phyloP scores from a whole-genome alignment of 2,888 invertebrate species.

The Polymixis lichenea region DNA sequence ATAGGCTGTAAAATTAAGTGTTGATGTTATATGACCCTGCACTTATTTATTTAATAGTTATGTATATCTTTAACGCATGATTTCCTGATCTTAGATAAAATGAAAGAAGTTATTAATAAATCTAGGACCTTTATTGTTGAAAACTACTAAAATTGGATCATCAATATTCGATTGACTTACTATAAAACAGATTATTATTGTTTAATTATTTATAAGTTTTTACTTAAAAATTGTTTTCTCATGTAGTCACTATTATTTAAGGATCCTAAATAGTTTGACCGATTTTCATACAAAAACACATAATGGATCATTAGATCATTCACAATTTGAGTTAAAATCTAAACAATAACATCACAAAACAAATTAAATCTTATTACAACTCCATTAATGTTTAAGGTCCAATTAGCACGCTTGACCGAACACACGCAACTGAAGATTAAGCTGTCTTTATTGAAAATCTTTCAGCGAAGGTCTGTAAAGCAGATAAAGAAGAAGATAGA shows the following conservation, averaged over 20 bases:
- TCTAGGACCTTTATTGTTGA: neutral
- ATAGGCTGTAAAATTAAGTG: slow-evolving; percentile 21
- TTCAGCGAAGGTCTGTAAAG: slow-evolving; percentile 41
- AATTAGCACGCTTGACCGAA: slow-evolving; percentile 3
- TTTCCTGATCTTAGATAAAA: slow-evolving; percentile 13
- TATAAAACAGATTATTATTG: neutral
- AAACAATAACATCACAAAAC: slow-evolving; percentile 1
- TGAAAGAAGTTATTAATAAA: slow-evolving; percentile 8
- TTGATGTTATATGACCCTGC: slow-evolving; percentile 23
- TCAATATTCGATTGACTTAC: slow-evolving; percentile 10
- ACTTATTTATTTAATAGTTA: slow-evolving; percentile 31
- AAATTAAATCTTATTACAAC: slow-evolving; percentile 2
- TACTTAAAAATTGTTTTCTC: neutral
- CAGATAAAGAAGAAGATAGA: slow-evolving; percentile 62
- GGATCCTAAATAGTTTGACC: neutral
- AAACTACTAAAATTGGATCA: slow-evolving; percentile 10
- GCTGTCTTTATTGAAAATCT: slow-evolving; percentile 28
- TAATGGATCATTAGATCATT: neutral
- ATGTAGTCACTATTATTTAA: neutral
- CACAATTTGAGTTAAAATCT: neutral
- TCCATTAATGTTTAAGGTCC: slow-evolving; percentile 8
- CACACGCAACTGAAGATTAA: slow-evolving; percentile 3
- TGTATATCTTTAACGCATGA: slow-evolving; percentile 2
- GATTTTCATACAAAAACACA: too few species aligned
- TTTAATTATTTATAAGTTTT: slow-evolving; percentile 23